phyloP scores from a whole-genome alignment of 2,888 invertebrate species.

The Lasius platythorax region DNA sequence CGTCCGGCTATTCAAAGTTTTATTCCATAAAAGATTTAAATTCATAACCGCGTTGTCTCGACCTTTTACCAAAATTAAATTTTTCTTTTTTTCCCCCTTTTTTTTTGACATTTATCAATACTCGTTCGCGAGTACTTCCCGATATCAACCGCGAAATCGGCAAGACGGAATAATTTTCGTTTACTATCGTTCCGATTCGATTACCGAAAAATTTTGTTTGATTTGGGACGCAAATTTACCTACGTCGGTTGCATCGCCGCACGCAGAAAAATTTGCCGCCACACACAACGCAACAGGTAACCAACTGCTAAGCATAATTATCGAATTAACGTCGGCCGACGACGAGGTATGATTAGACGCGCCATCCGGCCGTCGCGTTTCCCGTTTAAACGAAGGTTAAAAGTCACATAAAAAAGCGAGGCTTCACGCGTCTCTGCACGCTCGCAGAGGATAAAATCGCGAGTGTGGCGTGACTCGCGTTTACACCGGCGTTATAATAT shows the following conservation, averaged over 20 bases:
- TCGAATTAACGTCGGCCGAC: conserved; percentile 33
- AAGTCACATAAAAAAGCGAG: conserved; percentile 28
- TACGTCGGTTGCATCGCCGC: not conserved
- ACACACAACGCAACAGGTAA: conserved; percentile 41
- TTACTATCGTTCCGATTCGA: not conserved
- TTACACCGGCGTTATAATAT: conserved; percentile 18
- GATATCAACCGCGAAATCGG: not conserved
- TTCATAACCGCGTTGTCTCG: conserved; percentile 11
- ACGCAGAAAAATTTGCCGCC: conserved; percentile 12
- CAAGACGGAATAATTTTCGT: not conserved
- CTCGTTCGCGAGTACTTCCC: not conserved
- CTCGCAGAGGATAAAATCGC: conserved; percentile 27
- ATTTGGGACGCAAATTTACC: not conserved
- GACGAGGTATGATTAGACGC: conserved; percentile 39
- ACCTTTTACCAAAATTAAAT: not conserved
- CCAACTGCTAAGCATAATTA: conserved; percentile 35
- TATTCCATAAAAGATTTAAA: conserved; percentile 38
- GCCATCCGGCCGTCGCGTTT: conserved; percentile 19
- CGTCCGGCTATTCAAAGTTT: conserved; percentile 13
- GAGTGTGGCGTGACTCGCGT: conserved; percentile 34
- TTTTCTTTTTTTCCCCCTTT: conserved; percentile 16
- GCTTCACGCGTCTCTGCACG: not conserved
- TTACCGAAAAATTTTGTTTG: not conserved
- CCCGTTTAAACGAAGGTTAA: conserved; percentile 38
- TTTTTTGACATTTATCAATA: conserved; percentile 20